phyloP scores from a whole-genome alignment of 2,888 invertebrate genomes.

The Chalcis sispes region DNA sequence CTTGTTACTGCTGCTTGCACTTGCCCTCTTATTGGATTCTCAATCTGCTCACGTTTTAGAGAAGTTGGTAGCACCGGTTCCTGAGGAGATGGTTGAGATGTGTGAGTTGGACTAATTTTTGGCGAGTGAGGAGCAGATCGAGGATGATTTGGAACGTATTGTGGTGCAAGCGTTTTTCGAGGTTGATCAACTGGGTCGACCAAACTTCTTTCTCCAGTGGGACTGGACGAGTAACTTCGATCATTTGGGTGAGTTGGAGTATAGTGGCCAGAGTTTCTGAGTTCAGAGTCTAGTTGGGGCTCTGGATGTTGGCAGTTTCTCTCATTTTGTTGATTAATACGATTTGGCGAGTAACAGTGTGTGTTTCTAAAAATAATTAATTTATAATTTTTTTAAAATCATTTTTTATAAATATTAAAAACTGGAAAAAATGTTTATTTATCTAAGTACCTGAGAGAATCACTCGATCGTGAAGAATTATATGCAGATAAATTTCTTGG shows the following conservation, averaged over 20 bases:
- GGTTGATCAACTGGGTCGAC: constrained; percentile 14
- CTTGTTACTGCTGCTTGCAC: constrained; percentile 73
- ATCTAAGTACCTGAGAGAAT: constrained; percentile 46
- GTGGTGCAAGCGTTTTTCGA: constrained; percentile 52
- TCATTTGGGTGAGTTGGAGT: constrained; percentile 56
- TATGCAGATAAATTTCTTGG: constrained; percentile 66
- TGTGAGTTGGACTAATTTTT: constrained; percentile 28
- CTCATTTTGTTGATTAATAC: constrained; percentile 38
- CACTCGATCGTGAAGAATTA: constrained; percentile 28
- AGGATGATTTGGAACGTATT: constrained; percentile 28
- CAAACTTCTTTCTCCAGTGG: constrained; percentile 62
- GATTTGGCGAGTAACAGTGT: constrained; percentile 51
- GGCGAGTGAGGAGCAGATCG: constrained; percentile 48
- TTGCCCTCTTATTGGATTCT: constrained; percentile 71
- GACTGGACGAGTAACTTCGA: constrained; percentile 52
- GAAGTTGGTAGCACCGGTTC: constrained; percentile 9
- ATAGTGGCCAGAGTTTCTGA: constrained; percentile 65
- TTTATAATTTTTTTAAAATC: neutral
- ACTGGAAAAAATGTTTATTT: neutral
- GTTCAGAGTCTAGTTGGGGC: constrained; percentile 39
- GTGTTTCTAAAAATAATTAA: constrained; percentile 33
- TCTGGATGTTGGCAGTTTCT: constrained; percentile 41
- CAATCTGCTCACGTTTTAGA: constrained; percentile 42
- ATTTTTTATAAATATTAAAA: neutral
- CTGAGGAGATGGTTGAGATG: constrained; percentile 22